Percentiles rank a stretch among this genome's conserved stretches.
Evolutionary conservation across 2,888 invertebrate species (phyloP).

Genomic region (Pterobdella sp.): DNA sequence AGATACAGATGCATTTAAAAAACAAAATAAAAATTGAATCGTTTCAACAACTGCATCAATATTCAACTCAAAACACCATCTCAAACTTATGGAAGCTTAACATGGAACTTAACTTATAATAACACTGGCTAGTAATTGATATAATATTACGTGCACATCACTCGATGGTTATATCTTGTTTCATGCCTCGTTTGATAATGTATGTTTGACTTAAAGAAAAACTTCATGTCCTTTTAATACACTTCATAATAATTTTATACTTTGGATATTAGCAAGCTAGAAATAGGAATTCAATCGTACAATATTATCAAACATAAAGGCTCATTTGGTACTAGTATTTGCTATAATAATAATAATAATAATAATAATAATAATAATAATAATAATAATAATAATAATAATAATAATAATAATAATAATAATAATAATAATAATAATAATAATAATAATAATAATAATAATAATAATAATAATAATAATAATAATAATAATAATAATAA

Average conservation of each 20-base stretch:
- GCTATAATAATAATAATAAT: slow-evolving; percentile 1
- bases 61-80: no score
- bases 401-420: slow-evolving; percentile 1
- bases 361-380: slow-evolving; percentile 1
- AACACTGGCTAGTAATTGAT: no score
- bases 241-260: neutral
- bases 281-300: neutral
- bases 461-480: neutral
- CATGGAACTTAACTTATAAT: no score
- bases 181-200: no score
- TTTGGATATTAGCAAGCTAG: neutral
- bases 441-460: slow-evolving; percentile 1
- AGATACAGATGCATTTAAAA: no score
- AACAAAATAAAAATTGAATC: no score
- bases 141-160: no score
- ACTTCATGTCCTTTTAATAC: neutral
- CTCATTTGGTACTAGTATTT: neutral
- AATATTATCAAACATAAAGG: no score
- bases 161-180: no score
- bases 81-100: no score
- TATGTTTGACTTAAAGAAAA: neutral
- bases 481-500: neutral
- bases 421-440: slow-evolving; percentile 1
- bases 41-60: no score
- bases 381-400: slow-evolving; percentile 1